Conservation (phyloP, 2,797 vertebrate genomes). For the Gephyroberyx darwinii region DNA sequence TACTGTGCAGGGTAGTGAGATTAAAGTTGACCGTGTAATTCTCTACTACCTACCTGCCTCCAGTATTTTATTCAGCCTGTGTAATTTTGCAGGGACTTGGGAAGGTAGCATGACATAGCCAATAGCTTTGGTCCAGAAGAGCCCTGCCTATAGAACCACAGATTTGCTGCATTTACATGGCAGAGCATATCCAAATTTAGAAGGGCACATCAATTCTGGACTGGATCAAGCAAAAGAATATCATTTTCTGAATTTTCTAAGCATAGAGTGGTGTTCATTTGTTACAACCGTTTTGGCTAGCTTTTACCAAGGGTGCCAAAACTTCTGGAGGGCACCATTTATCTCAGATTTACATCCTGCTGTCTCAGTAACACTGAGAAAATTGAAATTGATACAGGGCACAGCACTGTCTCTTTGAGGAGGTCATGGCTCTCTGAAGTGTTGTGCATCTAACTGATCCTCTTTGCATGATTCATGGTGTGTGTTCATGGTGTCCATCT, state of each 20-base stretch:
- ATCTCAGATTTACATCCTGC: no score
- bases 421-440: not conserved
- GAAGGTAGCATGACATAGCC: not conserved
- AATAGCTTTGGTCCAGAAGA: not conserved
- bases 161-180: no score
- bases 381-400: not conserved
- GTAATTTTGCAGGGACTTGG: not conserved
- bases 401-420: not conserved
- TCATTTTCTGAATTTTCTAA: no score
- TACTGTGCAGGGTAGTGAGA: slow-evolving; percentile 12
- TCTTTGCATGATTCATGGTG: not conserved
- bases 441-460: not conserved
- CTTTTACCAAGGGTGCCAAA: not conserved
- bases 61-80: slow-evolving; percentile 5
- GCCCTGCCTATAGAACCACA: no score
- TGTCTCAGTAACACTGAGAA: not conserved
- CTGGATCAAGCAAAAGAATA: no score
- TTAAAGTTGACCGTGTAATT: no score
- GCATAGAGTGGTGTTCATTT: not conserved
- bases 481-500: not conserved
- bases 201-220: no score
- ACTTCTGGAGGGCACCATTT: no score
- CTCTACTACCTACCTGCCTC: no score
- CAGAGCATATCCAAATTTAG: no score
- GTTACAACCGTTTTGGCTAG: not conserved